Evolutionary conservation across 2,113 vertebrate genomes (phyloP), one percentile per base, ranked within the genome.

Genomic region (Psophia crepitans): DNA sequence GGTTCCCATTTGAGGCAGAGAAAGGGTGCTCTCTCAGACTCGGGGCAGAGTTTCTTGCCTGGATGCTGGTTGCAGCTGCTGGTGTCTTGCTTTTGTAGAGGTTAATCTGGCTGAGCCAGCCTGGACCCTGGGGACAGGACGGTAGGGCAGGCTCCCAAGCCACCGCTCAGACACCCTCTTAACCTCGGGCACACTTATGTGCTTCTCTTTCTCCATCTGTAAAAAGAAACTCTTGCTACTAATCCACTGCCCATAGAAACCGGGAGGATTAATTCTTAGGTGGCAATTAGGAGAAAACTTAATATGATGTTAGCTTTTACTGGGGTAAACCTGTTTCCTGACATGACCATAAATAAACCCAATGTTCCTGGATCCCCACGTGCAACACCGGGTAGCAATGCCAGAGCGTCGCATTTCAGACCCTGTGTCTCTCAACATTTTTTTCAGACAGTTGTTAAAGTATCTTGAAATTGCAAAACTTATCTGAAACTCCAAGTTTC

Each of bases 121-220:
- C 51, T 73, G 48, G 44, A 65, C 44, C 5, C 5, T 32, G 54
- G 51, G 68, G 49, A 23, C 24, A 39, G 58, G 73, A 10, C 28
- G 26, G 39, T 17, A 60, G 63, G 58, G 53, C 65, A 82, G 39
- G 30, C 16, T 84, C 44, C 41, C 54, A 53, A 61, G 58, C 22
- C n/a, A 23, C 3, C 2, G 58, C 41, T 93, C 37, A 33, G 64
- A 32, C 5, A 17, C 71, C 53, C 27, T 51, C 39, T 64, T 37
- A 46, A 56, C 44, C 22, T 60, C 51, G 24, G 30, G 15, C 27
- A 43, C 0, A 0, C 86, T 33, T 51, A 48, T 37, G 3, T 43
- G n/a, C 57, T 85, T 13, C 18, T 81, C 19, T 83, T 87, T 69
- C 56, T 91, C 33, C 37, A 7, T 8, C 53, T 57, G 14, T 69